Evolutionary conservation across 1,140 invertebrate species (phyloP), one percentile per base, ranked within the genome.

Genomic region (Temnothorax longispinosus): DNA sequence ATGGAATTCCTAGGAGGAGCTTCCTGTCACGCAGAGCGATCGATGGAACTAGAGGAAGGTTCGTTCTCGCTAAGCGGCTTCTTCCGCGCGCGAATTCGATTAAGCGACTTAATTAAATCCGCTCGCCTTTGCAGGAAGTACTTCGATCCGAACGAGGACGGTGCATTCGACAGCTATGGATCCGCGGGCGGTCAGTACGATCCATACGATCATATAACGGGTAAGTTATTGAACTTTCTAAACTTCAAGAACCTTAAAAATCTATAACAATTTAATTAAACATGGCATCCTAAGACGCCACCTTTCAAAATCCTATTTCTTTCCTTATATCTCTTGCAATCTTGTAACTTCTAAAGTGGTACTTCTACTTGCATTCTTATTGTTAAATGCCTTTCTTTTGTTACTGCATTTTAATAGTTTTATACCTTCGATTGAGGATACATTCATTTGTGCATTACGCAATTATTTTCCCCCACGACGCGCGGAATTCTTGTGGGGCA

Each of bases 41-140:
- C 90, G 95, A 95, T 87, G 95, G 95, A 80, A 94, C 92, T 65
- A 94, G 94, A 89, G 94, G 95, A 89, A 95, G 94, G 94, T 95
- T 88, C 38, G 75, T 76, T 78, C 27, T 32, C 27, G 1, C 10
- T 35, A 87, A 56, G 72, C 27, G 10, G 13, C n/a, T 80, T 21
- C 35, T 76, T 76, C 54, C 62, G 80, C 77, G 60, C 7, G 6
- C 27, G n/a, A 69, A 47, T 50, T 13, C 35, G 21, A 75, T 35
- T 41, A 54, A 15, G 50, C 60, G 74, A 50, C 21, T 75, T 67
- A 76, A 78, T 85, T 75, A 67, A 54, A 60, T 1, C 52, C 35
- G 27, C 18, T 64, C 21, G 44, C 60, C 52, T 67, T 92, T 90
- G 56, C 89, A 95, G 94, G 71, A 95, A 95, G 85, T 94, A 93